Evolutionary conservation across 2,888 invertebrate genomes (phyloP).

Genomic region (Drosophila birchii): DNA sequence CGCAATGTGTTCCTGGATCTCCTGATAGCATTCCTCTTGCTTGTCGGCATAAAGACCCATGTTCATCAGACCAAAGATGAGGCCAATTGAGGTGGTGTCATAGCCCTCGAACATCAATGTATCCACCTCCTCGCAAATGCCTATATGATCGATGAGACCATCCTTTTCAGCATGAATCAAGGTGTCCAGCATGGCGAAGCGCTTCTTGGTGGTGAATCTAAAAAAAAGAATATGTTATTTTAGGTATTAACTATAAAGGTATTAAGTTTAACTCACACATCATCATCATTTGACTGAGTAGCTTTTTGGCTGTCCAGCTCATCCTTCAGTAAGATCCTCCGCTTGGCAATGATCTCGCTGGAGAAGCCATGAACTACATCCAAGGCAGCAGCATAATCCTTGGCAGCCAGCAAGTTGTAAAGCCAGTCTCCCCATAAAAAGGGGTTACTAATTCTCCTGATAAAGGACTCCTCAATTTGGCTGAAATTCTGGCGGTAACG

Average conservation of each 20-base stretch:
- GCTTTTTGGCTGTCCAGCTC: slow-evolving; percentile 23
- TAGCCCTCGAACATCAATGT: slow-evolving; percentile 87
- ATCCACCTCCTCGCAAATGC: slow-evolving; percentile 89
- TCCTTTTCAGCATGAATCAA: slow-evolving; percentile 73
- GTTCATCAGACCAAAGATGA: slow-evolving; percentile 78
- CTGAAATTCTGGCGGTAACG: slow-evolving; percentile 69
- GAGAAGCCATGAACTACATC: slow-evolving; percentile 75
- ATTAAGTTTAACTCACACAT: slow-evolving; percentile 36
- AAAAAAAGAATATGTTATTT: fast-evolving
- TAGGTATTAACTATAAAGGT: fast-evolving
- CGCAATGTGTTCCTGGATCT: slow-evolving; percentile 67
- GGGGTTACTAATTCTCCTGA: slow-evolving; percentile 71
- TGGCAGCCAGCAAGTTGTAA: slow-evolving; percentile 59
- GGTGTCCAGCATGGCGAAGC: slow-evolving; percentile 81
- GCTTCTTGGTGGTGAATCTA: slow-evolving; percentile 68
- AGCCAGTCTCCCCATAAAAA: slow-evolving; percentile 55
- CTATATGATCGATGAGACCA: slow-evolving; percentile 81
- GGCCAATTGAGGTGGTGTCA: slow-evolving; percentile 77
- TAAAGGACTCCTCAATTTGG: slow-evolving; percentile 71
- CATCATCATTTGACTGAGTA: slow-evolving; percentile 40
- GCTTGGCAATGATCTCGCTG: slow-evolving; percentile 78
- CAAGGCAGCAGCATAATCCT: slow-evolving; percentile 51
- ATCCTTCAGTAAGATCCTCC: slow-evolving; percentile 59
- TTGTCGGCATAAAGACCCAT: slow-evolving; percentile 68
- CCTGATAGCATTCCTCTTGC: slow-evolving; percentile 74